phyloP scores from a whole-genome alignment of 2,113 vertebrate species.

The Dromaius novaehollandiae region DNA sequence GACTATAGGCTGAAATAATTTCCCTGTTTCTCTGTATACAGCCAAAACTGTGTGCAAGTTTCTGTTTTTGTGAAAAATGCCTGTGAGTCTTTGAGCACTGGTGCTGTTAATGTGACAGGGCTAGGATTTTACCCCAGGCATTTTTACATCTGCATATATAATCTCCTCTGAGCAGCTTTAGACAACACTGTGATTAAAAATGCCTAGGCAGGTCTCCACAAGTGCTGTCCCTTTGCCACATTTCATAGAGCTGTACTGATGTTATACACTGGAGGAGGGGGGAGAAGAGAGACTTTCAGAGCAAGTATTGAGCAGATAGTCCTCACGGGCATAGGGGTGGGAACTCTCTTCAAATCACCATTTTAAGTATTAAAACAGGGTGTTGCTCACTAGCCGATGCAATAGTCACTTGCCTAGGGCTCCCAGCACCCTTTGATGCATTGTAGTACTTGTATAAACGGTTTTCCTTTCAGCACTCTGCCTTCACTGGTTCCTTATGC shows the following conservation, averaged over 20 bases:
- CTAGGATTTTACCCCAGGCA: not conserved
- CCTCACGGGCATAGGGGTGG: not conserved
- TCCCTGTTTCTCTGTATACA: not conserved
- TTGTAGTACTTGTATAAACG: not conserved
- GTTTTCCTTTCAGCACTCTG: not conserved
- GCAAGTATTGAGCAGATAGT: not conserved
- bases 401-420: not conserved
- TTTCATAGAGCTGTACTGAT: not conserved
- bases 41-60: fast-evolving
- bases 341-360: not conserved
- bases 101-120: not conserved
- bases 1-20: not conserved
- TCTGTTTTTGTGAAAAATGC: not conserved
- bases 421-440: not conserved
- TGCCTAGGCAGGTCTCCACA: not conserved
- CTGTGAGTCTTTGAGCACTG: not conserved
- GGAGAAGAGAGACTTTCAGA: not conserved
- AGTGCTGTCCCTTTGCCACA: not conserved
- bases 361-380: not conserved
- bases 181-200: not conserved
- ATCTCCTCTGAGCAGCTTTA: constrained; percentile 27
- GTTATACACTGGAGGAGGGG: not conserved
- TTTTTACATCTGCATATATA: not conserved
- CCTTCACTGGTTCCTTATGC: not conserved
- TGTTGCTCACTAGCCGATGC: not conserved